These are phyloP conservation scores for Loxodonta africana DNA, from an alignment of 2,113 vertebrate species.

Conservation along the genomic window DNA sequence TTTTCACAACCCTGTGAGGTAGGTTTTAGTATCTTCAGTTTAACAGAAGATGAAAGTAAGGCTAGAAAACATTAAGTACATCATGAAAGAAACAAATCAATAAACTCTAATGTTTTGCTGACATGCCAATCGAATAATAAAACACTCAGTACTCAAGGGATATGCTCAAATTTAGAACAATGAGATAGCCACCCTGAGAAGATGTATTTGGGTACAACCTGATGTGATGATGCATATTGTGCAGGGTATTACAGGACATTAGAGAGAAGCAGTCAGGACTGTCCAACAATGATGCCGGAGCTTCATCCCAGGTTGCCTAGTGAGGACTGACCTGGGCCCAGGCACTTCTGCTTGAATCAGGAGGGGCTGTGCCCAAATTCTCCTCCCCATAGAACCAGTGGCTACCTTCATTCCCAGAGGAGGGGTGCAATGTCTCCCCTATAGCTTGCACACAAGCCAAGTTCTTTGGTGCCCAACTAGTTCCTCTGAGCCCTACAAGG, in stretches of 20 bases:
- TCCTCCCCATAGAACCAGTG: not conserved
- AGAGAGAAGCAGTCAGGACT: not conserved
- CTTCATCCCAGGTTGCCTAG: not conserved
- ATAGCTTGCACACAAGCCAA: not conserved
- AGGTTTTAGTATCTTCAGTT: not conserved
- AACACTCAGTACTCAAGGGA: not conserved
- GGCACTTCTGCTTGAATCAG: not conserved
- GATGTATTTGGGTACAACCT: not conserved
- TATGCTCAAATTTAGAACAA: not conserved
- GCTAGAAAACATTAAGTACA: not conserved
- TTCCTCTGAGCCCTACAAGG: not conserved
- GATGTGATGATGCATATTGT: rapidly evolving
- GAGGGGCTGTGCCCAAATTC: not conserved
- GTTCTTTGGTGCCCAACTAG: not conserved
- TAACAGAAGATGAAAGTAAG: not conserved
- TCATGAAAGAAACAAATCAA: slow-evolving; percentile 3
- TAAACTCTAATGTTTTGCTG: slow-evolving; percentile 1
- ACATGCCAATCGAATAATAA: not conserved
- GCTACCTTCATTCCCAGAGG: not conserved
- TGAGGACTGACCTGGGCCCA: no score
- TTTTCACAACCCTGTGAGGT: not conserved
- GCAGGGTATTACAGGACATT: rapidly evolving
- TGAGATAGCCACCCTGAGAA: not conserved
- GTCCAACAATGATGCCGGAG: not conserved
- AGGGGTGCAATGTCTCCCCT: not conserved